Evolutionary conservation across 35 echinoderm and acorn worm species (phyloP), one percentile per base, ranked within the genome.

Genomic region (Holothuria glaberrima): DNA sequence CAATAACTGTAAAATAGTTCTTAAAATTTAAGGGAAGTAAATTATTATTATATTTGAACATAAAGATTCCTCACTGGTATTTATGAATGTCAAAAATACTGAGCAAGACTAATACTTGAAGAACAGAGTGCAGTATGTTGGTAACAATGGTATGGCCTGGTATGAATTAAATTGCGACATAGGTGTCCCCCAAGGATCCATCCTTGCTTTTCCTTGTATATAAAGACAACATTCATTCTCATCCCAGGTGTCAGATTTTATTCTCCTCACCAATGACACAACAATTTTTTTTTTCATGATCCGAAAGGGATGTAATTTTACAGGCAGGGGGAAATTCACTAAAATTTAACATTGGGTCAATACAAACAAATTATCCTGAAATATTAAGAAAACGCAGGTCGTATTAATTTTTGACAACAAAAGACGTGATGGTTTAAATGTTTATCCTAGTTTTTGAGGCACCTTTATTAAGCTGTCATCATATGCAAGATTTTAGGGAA

Each of bases 41-140:
- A n/a, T n/a, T n/a, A n/a, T n/a, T n/a, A n/a, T n/a, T n/a, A n/a
- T n/a, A n/a, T n/a, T n/a, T n/a, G n/a, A n/a, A n/a, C n/a, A n/a
- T n/a, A n/a, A n/a, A n/a, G n/a, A n/a, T n/a, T n/a, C n/a, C n/a
- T n/a, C n/a, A n/a, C n/a, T n/a, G n/a, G n/a, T n/a, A n/a, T n/a
- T n/a, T n/a, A n/a, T n/a, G n/a, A n/a, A n/a, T n/a, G n/a, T n/a
- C n/a, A n/a, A n/a, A n/a, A n/a, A n/a, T n/a, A n/a, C n/a, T n/a
- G n/a, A n/a, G n/a, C n/a, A n/a, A n/a, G n/a, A n/a, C n/a, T n/a
- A n/a, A n/a, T 70, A 27, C 67, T 70, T 31, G 21, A 70, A 27
- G 18, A 70, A 70, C 6, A 70, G 21, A 70, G 67, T 70, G 13
- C 67, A 70, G 67, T 70, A 70, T 70, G 67, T 70, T 27, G 24